phyloP scores from a whole-genome alignment of 2,888 invertebrate species.

The Synanthedon vespiformis region DNA sequence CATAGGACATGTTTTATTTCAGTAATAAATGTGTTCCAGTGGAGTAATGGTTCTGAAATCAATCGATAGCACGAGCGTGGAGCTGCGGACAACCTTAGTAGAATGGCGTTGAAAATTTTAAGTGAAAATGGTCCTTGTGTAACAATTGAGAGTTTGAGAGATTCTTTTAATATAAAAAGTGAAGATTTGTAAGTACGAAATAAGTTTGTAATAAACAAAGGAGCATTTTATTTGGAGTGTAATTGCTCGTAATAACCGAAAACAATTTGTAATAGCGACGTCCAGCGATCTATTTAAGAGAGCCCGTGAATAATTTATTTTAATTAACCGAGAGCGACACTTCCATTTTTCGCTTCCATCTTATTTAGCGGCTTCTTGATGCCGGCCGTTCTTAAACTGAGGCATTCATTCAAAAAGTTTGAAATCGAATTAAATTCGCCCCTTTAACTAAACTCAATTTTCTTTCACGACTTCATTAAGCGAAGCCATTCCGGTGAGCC shows the following conservation, averaged over 20 bases:
- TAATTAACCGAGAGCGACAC: conserved; percentile 54
- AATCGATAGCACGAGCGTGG: too few relatives aligned
- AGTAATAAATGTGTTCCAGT: too few relatives aligned
- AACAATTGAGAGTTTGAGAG: too few relatives aligned
- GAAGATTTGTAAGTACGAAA: too few relatives aligned
- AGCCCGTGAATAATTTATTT: conserved; percentile 56
- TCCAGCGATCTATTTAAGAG: conserved; percentile 43
- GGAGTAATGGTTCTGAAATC: too few relatives aligned
- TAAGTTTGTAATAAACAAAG: too few relatives aligned
- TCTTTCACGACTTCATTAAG: conserved; percentile 68
- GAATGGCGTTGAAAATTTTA: too few relatives aligned
- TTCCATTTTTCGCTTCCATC: conserved; percentile 52
- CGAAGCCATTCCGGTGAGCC: conserved; percentile 63
- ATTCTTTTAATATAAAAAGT: too few relatives aligned
- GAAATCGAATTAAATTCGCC: conserved; percentile 68
- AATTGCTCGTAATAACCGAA: conserved; percentile 8
- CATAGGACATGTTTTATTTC: too few relatives aligned
- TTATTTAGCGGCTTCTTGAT: conserved; percentile 49
- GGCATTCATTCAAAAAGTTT: conserved; percentile 65
- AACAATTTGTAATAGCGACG: conserved; percentile 46
- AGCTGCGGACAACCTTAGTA: too few relatives aligned
- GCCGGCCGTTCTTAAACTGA: conserved; percentile 45
- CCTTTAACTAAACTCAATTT: conserved; percentile 68
- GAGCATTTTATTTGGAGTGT: too few relatives aligned
- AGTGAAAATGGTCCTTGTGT: too few relatives aligned